These are phyloP conservation scores for Xylocampa areola DNA, from an alignment of 2,888 invertebrate genomes.

Conservation along the genomic window DNA sequence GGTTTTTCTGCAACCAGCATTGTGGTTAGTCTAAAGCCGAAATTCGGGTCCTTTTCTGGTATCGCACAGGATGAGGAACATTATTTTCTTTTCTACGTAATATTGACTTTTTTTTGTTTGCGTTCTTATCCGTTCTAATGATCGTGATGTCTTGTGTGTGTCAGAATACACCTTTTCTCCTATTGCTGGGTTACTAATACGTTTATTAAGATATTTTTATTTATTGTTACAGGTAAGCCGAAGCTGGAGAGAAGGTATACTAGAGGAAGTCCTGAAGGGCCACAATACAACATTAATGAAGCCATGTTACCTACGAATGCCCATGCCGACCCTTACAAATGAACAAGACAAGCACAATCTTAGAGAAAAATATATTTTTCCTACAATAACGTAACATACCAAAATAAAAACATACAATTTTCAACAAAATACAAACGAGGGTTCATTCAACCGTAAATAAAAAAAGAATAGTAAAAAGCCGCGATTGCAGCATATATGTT, in stretches of 20 bases:
- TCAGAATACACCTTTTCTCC: too few relatives aligned
- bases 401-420: constrained; percentile 4
- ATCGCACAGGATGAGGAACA: too few relatives aligned
- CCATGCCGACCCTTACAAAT: neutral
- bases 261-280: neutral
- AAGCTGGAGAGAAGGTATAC: neutral
- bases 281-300: neutral
- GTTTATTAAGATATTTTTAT: neutral
- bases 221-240: constrained; percentile 42
- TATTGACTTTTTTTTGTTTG: too few relatives aligned
- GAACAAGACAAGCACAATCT: neutral
- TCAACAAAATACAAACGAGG: constrained; percentile 25
- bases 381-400: neutral
- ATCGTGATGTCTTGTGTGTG: too few relatives aligned
- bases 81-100: too few relatives aligned
- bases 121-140: too few relatives aligned
- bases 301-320: neutral
- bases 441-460: constrained; percentile 61
- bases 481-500: constrained; percentile 52
- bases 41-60: too few relatives aligned
- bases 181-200: too few relatives aligned
- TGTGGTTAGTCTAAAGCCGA: too few relatives aligned
- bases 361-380: neutral
- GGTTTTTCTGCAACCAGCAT: too few relatives aligned
- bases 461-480: constrained; percentile 49